Conservation (phyloP, 2,888 invertebrate genomes). For the Anodontia alba region DNA sequence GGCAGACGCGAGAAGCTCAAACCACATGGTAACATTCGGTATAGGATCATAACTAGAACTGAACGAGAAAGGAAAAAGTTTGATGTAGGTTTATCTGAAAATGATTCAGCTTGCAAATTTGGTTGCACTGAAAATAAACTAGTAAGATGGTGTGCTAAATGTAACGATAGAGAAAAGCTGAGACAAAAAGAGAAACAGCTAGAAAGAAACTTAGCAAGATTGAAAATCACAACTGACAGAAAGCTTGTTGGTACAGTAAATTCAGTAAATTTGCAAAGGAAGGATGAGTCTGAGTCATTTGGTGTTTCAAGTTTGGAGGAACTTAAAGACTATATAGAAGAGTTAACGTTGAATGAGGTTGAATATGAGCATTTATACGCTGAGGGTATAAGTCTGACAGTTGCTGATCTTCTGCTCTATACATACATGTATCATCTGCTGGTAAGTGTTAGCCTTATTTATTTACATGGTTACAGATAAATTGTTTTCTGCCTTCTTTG, state of each 20-base stretch:
- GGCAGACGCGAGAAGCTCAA: constrained; percentile 19
- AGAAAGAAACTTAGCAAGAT: constrained; percentile 39
- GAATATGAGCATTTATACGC: constrained; percentile 89
- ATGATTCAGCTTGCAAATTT: constrained; percentile 48
- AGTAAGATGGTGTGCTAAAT: constrained; percentile 57
- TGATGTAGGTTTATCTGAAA: constrained; percentile 21
- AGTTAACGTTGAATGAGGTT: constrained; percentile 66
- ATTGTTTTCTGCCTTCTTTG: not conserved
- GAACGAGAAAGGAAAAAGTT: constrained; percentile 52
- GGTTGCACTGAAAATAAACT: constrained; percentile 50
- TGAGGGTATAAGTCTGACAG: constrained; percentile 92
- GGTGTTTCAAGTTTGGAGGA: constrained; percentile 45
- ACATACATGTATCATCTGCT: constrained; percentile 86
- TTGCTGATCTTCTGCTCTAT: constrained; percentile 93
- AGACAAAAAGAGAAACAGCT: constrained; percentile 42
- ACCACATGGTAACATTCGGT: constrained; percentile 49
- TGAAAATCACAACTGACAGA: not conserved
- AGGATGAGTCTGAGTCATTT: not conserved
- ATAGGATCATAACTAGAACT: constrained; percentile 40
- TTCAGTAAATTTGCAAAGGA: not conserved
- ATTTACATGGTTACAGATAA: too few relatives aligned
- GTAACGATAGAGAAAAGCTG: constrained; percentile 55
- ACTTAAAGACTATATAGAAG: constrained; percentile 57
- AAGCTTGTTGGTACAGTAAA: not conserved
- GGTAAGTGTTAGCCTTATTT: constrained; percentile 78